Evolutionary conservation across 2,797 vertebrate genomes (phyloP).

Genomic region (Pempheris klunzingeri): DNA sequence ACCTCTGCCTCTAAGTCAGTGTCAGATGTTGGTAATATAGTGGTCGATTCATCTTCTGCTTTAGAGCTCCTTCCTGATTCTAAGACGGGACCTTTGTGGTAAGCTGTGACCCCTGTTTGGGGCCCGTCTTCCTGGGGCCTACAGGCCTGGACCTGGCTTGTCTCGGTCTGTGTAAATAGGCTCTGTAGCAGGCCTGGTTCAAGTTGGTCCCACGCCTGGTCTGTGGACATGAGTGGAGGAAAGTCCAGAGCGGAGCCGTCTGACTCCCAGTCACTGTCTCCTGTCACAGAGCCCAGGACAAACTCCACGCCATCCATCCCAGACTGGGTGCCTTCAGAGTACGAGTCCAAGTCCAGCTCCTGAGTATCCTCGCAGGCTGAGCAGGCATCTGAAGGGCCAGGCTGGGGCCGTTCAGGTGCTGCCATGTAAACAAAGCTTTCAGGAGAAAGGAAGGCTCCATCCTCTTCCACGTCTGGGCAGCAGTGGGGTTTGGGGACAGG

Average conservation of each 20-base stretch:
- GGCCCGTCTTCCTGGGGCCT: slow-evolving; percentile 32
- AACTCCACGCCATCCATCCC: slow-evolving; percentile 86
- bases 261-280: slow-evolving; percentile 89
- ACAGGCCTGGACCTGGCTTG: slow-evolving; percentile 34
- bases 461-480: slow-evolving; percentile 73
- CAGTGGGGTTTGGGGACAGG: slow-evolving; percentile 75
- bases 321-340: slow-evolving; percentile 85
- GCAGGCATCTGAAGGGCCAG: slow-evolving; percentile 73
- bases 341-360: slow-evolving; percentile 84
- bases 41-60: slow-evolving; percentile 56
- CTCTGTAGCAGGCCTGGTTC: slow-evolving; percentile 83
- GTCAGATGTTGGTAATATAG: slow-evolving; percentile 30
- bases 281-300: slow-evolving; percentile 84
- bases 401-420: slow-evolving; percentile 83
- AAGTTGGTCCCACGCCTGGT: slow-evolving; percentile 82
- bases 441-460: slow-evolving; percentile 80
- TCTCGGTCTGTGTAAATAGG: slow-evolving; percentile 78
- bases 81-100: slow-evolving; percentile 39
- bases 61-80: slow-evolving; percentile 41
- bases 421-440: slow-evolving; percentile 90
- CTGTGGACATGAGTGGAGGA: slow-evolving; percentile 58
- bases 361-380: slow-evolving; percentile 82
- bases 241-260: slow-evolving; percentile 81
- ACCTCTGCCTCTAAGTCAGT: slow-evolving; percentile 70
- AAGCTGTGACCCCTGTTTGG: slow-evolving; percentile 23